phyloP scores from a whole-genome alignment of 2,888 invertebrate genomes.

The Ennomos quercinarius region DNA sequence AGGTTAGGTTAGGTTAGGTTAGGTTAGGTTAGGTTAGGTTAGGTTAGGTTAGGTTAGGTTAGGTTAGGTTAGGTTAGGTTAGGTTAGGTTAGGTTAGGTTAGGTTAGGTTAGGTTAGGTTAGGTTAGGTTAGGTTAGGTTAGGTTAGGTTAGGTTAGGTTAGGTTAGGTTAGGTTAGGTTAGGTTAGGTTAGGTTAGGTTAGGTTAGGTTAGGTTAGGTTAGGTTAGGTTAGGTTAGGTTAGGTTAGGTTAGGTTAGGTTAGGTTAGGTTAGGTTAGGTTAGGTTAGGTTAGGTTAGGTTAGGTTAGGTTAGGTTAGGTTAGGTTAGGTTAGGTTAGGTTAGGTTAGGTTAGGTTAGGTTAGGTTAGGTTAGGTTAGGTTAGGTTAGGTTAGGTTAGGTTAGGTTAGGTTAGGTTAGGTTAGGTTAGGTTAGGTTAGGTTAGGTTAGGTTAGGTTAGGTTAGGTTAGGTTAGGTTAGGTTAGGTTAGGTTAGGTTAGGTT shows the following conservation, averaged over 20 bases:
- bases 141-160: constrained; percentile 18
- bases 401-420: constrained; percentile 19
- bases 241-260: constrained; percentile 14
- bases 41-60: constrained; percentile 10
- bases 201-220: constrained; percentile 11
- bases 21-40: constrained; percentile 19
- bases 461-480: constrained; percentile 18
- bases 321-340: constrained; percentile 13
- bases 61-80: constrained; percentile 15
- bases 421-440: constrained; percentile 18
- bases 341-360: constrained; percentile 15
- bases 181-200: constrained; percentile 4
- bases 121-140: constrained; percentile 17
- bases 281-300: constrained; percentile 12
- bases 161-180: constrained; percentile 13
- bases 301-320: constrained; percentile 14
- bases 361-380: constrained; percentile 19
- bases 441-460: constrained; percentile 19
- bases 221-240: constrained; percentile 14
- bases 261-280: constrained; percentile 12
- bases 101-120: constrained; percentile 19
- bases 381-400: constrained; percentile 19
- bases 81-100: constrained; percentile 17
- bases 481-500: constrained; percentile 19
- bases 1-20: constrained; percentile 18